These are phyloP conservation scores for Taxidea taxus DNA, from an alignment of 2,113 vertebrate species.

Conservation along the genomic window DNA sequence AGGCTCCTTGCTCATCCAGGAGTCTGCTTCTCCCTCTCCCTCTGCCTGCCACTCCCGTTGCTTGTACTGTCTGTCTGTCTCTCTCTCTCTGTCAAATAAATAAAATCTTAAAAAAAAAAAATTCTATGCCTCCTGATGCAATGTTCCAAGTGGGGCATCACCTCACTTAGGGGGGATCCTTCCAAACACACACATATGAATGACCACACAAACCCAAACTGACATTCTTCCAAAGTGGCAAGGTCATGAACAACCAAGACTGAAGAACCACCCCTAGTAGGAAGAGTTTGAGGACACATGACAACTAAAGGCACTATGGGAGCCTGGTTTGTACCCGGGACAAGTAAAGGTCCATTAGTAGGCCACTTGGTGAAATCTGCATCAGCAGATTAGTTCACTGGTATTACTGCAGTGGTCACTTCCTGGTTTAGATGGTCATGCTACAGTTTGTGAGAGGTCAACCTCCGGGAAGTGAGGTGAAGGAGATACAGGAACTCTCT, in stretches of 20 bases:
- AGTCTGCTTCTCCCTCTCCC: not conserved
- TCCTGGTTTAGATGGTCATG: not conserved
- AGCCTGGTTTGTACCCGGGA: not conserved
- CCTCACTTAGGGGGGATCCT: not conserved
- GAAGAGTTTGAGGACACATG: not conserved
- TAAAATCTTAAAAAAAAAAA: not conserved
- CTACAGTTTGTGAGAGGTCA: not conserved
- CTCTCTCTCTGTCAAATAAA: not conserved
- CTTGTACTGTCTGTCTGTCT: not conserved
- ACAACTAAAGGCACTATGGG: not conserved
- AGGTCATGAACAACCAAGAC: not conserved
- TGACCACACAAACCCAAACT: not conserved
- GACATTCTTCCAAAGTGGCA: not conserved
- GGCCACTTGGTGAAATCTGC: not conserved
- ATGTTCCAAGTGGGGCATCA: not conserved
- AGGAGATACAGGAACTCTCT: not conserved
- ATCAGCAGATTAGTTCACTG: not conserved
- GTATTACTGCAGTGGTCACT: not conserved
- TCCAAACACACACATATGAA: not conserved
- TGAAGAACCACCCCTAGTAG: fast-evolving
- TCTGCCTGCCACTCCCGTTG: not conserved
- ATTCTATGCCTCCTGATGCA: not conserved
- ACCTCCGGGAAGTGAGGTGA: not conserved
- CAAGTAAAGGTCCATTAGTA: not conserved
- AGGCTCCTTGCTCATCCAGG: not conserved